These are phyloP conservation scores for Seriola rivoliana DNA, from an alignment of 2,113 vertebrate genomes.

Conservation along the genomic window DNA sequence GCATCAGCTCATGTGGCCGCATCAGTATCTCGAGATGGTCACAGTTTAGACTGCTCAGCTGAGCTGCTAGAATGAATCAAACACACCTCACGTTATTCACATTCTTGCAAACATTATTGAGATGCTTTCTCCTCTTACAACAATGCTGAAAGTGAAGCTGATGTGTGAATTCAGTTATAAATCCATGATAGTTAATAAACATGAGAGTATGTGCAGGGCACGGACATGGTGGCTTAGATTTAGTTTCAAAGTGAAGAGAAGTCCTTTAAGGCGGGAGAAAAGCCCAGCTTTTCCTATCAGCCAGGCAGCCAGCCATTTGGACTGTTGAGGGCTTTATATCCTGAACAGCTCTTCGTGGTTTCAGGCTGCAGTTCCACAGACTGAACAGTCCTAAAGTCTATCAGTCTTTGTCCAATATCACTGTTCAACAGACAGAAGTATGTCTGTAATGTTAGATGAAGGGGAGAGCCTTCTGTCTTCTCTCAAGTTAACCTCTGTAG, in stretches of 20 bases:
- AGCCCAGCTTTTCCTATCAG: slow-evolving; percentile 26
- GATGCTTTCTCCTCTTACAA: slow-evolving; percentile 2
- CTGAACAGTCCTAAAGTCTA: slow-evolving; percentile 23
- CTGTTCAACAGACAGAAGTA: slow-evolving; percentile 34
- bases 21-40: background rate
- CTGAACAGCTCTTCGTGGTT: slow-evolving; percentile 35
- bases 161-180: background rate
- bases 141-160: background rate
- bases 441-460: slow-evolving; percentile 10
- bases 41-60: background rate
- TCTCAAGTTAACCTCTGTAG: background rate
- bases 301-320: slow-evolving; percentile 13
- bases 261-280: slow-evolving; percentile 24
- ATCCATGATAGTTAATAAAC: slow-evolving; percentile 1
- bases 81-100: slow-evolving; percentile 7
- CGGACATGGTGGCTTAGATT: slow-evolving; percentile 3
- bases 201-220: background rate
- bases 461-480: background rate
- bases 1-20: background rate
- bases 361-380: slow-evolving; percentile 35
- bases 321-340: slow-evolving; percentile 31
- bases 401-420: slow-evolving; percentile 28
- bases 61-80: slow-evolving; percentile 12
- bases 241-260: slow-evolving; percentile 33
- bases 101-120: slow-evolving; percentile 27